Evolutionary conservation across 2,888 invertebrate species (phyloP).

Genomic region (Pyralis farinalis): DNA sequence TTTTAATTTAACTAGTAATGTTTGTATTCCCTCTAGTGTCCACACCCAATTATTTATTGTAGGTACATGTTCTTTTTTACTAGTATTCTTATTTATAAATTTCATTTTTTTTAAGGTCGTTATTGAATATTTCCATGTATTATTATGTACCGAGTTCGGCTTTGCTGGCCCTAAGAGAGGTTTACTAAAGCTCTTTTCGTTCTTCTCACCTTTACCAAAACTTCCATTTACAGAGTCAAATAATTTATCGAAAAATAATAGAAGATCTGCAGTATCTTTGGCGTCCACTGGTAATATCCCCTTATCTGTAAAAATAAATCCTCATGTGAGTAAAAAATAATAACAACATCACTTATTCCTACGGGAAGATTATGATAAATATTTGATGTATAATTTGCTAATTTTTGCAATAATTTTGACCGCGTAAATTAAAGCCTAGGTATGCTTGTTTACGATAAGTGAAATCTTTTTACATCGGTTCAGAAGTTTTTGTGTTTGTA

Average conservation of each 20-base stretch:
- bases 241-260: slow-evolving; percentile 22
- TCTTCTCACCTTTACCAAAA: slow-evolving; percentile 13
- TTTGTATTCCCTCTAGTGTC: slow-evolving; percentile 9
- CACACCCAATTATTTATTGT: slow-evolving; percentile 20
- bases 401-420: too few relatives aligned
- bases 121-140: neutral
- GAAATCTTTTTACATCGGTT: too few relatives aligned
- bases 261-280: slow-evolving; percentile 21
- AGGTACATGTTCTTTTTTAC: slow-evolving; percentile 13
- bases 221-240: slow-evolving; percentile 23
- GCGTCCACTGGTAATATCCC: slow-evolving; percentile 19
- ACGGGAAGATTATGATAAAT: too few relatives aligned
- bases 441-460: too few relatives aligned
- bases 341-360: too few relatives aligned
- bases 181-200: slow-evolving; percentile 14
- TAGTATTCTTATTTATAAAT: neutral
- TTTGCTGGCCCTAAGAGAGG: slow-evolving; percentile 18
- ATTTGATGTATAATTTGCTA: too few relatives aligned
- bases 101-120: slow-evolving; percentile 1
- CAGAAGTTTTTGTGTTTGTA: too few relatives aligned
- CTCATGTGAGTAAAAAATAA: too few relatives aligned
- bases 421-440: too few relatives aligned
- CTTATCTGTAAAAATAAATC: slow-evolving; percentile 17
- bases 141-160: slow-evolving; percentile 4
- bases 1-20: too few relatives aligned